These are phyloP conservation scores for Sinocyclocheilus rhinocerous DNA, from an alignment of 2,113 vertebrate genomes.

Conservation along the genomic window DNA sequence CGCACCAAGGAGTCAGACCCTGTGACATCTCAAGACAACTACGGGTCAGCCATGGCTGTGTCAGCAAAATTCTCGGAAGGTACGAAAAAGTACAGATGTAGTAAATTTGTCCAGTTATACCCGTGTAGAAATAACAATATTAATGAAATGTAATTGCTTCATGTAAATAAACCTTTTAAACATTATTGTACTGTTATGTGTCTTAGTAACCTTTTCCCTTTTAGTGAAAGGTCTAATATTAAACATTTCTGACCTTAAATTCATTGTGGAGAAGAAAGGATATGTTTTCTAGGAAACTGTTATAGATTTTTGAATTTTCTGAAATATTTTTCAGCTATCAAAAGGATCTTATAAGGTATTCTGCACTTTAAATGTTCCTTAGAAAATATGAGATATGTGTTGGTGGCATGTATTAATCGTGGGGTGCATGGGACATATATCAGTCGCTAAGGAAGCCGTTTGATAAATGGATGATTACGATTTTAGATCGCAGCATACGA, in stretches of 20 bases:
- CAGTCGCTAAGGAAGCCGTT: conserved; percentile 44
- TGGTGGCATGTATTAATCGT: conserved; percentile 71
- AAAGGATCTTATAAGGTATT: conserved; percentile 83
- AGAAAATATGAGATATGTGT: conserved; percentile 66
- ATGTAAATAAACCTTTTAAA: conserved; percentile 28
- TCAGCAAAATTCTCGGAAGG: conserved; percentile 99
- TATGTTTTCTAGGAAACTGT: conserved; percentile 55
- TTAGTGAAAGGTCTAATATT: conserved; percentile 30
- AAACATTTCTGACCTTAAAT: conserved; percentile 35
- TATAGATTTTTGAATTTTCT: conserved; percentile 72
- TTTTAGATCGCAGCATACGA: conserved; percentile 3
- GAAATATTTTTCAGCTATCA: conserved; percentile 83
- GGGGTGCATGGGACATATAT: conserved; percentile 70
- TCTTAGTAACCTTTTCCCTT: conserved; percentile 11
- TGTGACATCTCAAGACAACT: conserved; percentile 99
- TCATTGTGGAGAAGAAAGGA: conserved; percentile 25
- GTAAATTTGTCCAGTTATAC: not conserved
- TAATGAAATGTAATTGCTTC: not conserved
- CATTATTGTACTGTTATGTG: conserved; percentile 5
- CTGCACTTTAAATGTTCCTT: conserved; percentile 81
- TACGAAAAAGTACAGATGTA: conserved; percentile 74
- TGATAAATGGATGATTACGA: conserved; percentile 28
- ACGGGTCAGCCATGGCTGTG: conserved; percentile 98
- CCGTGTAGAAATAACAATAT: not conserved
- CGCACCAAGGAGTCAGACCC: conserved; percentile 97